Conservation (phyloP, 2,113 vertebrate species). For the Martes martes region DNA sequence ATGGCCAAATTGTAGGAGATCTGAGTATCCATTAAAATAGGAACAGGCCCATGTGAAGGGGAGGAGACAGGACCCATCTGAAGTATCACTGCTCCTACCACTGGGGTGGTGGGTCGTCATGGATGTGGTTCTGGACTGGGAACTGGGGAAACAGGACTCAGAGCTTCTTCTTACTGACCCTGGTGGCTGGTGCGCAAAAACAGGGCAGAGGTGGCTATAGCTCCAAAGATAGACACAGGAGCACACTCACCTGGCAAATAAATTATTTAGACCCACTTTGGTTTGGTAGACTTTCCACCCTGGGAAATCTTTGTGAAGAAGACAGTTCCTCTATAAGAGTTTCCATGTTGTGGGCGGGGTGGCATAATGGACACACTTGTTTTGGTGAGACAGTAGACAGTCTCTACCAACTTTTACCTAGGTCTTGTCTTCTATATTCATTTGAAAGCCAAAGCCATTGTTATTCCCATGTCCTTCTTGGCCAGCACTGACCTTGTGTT, state of each 20-base stretch:
- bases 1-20: not conserved
- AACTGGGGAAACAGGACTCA: not conserved
- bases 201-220: no score
- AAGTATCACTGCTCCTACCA: not conserved
- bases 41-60: not conserved
- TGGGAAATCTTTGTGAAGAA: not conserved
- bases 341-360: not conserved
- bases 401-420: not conserved
- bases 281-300: not conserved
- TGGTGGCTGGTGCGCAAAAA: not conserved
- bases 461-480: not conserved
- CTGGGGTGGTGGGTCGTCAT: not conserved
- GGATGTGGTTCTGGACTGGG: not conserved
- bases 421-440: not conserved
- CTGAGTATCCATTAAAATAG: not conserved
- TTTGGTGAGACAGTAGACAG: not conserved
- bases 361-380: not conserved
- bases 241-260: not conserved
- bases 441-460: not conserved
- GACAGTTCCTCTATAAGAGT: not conserved
- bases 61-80: not conserved
- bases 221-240: not conserved
- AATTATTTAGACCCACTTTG: not conserved
- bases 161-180: not conserved
- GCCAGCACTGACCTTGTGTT: not conserved